Conservation (phyloP, 2,888 invertebrate species). For the Meteorus cinctellus region DNA sequence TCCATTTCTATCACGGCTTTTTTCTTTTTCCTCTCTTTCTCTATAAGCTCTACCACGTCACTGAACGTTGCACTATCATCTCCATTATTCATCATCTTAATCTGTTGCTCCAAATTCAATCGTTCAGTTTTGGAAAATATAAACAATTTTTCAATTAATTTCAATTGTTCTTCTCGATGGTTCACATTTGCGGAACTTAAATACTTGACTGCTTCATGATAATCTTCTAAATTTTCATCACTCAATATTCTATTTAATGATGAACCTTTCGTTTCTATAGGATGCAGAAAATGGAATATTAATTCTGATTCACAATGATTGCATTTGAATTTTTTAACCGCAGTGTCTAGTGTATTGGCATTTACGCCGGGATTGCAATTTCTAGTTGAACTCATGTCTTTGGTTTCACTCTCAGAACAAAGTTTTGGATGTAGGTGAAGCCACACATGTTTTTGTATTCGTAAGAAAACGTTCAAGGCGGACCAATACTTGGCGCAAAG, state of each 20-base stretch:
- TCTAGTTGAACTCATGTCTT: slow-evolving; percentile 55
- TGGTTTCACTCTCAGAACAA: slow-evolving; percentile 62
- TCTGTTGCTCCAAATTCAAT: slow-evolving; percentile 34
- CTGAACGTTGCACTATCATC: background rate
- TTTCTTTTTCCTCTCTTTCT: background rate
- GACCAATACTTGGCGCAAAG: slow-evolving; percentile 54
- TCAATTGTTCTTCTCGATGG: slow-evolving; percentile 43
- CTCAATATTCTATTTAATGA: slow-evolving; percentile 63
- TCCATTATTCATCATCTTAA: background rate
- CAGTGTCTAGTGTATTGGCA: slow-evolving; percentile 60
- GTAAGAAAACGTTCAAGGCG: slow-evolving; percentile 56
- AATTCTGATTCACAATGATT: slow-evolving; percentile 46
- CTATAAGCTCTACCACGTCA: no score
- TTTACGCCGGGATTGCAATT: slow-evolving; percentile 50
- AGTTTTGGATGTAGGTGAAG: slow-evolving; percentile 64
- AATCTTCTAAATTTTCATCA: slow-evolving; percentile 56
- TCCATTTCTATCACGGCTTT: background rate
- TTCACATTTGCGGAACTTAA: slow-evolving; percentile 50
- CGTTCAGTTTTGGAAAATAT: background rate
- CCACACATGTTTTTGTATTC: slow-evolving; percentile 63
- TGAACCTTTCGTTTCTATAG: slow-evolving; percentile 51
- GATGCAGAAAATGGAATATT: slow-evolving; percentile 62
- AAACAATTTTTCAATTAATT: slow-evolving; percentile 13
- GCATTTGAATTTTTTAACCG: slow-evolving; percentile 64
- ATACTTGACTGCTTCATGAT: slow-evolving; percentile 58